These are phyloP conservation scores for Xenotilapia leptura DNA, from an alignment of 2,113 vertebrate genomes.

Conservation along the genomic window DNA sequence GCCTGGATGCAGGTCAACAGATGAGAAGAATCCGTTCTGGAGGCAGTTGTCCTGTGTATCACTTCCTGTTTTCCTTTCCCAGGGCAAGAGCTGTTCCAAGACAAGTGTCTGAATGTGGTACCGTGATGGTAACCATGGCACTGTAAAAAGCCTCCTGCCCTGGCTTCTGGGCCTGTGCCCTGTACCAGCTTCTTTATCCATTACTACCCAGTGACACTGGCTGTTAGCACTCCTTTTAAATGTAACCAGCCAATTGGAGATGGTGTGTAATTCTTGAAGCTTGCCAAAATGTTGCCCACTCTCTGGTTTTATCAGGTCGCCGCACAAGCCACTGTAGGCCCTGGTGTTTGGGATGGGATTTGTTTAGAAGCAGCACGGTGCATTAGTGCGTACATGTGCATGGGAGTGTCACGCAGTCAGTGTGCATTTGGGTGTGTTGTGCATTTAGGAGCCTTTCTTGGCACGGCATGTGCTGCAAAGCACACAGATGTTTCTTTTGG, in stretches of 20 bases:
- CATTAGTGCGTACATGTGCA: neutral
- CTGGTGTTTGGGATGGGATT: slow-evolving; percentile 7
- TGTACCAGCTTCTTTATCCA: slow-evolving; percentile 36
- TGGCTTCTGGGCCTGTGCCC: slow-evolving; percentile 38
- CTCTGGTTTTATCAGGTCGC: slow-evolving; percentile 35
- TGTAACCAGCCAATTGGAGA: slow-evolving; percentile 31
- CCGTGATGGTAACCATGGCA: slow-evolving; percentile 67
- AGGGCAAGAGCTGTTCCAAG: slow-evolving; percentile 50
- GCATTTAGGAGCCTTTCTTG: neutral
- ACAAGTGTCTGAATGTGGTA: slow-evolving; percentile 63
- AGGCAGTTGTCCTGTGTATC: slow-evolving; percentile 43
- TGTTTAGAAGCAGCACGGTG: neutral
- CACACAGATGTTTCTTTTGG: slow-evolving; percentile 61
- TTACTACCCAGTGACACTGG: slow-evolving; percentile 37
- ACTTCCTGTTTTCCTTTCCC: slow-evolving; percentile 74
- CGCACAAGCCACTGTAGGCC: slow-evolving; percentile 22
- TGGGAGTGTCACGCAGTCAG: neutral
- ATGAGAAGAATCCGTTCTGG: slow-evolving; percentile 40
- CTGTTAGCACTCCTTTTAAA: slow-evolving; percentile 10
- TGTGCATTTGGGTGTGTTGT: neutral
- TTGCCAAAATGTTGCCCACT: slow-evolving; percentile 16
- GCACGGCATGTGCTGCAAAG: neutral
- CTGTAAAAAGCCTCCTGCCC: slow-evolving; percentile 41
- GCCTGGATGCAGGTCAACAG: slow-evolving; percentile 25
- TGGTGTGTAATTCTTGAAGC: neutral